These are phyloP conservation scores for Zoanthus sociatus DNA, from an alignment of 92 coral and sea anemone genomes.

Conservation along the genomic window DNA sequence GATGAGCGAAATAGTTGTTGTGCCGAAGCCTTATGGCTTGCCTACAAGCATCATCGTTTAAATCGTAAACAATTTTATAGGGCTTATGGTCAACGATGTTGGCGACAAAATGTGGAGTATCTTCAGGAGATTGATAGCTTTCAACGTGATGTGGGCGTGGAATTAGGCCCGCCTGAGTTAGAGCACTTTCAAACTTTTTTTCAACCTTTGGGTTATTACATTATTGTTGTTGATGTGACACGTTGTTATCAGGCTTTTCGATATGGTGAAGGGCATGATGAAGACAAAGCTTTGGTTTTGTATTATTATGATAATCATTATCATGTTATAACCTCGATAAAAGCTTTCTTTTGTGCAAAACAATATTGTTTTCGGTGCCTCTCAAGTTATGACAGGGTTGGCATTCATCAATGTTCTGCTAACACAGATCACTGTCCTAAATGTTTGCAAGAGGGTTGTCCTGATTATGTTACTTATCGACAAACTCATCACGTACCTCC, in stretches of 20 bases:
- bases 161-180: background rate
- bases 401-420: background rate
- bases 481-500: too few species aligned
- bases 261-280: background rate
- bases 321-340: background rate
- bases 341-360: background rate
- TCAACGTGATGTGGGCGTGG: background rate
- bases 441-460: background rate
- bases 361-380: slow-evolving; percentile 14
- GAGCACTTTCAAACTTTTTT: background rate
- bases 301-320: slow-evolving; percentile 3
- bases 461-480: too few species aligned
- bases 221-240: background rate
- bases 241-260: slow-evolving; percentile 13
- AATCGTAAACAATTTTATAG: too few species aligned
- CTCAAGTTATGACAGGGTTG: background rate
- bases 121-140: background rate
- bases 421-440: background rate
- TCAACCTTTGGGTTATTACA: background rate
- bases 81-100: too few species aligned
- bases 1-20: background rate
- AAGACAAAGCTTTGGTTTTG: background rate
- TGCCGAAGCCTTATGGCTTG: background rate
- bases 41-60: background rate
- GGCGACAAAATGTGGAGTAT: too few species aligned